Conservation (phyloP, 1,140 invertebrate genomes). For the Metopolophium dirhodum region DNA sequence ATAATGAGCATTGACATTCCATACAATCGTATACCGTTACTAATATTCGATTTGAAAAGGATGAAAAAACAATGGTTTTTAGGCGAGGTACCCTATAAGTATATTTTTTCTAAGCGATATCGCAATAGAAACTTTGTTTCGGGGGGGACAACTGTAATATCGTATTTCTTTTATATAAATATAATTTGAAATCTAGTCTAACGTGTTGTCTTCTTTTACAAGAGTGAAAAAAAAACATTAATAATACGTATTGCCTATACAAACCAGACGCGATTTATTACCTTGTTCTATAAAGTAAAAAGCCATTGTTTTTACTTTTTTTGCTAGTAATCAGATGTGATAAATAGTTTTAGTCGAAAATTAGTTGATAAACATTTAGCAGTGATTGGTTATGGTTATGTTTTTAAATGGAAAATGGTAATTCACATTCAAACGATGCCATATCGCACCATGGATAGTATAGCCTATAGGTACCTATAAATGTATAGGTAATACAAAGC, state of each 20-base stretch:
- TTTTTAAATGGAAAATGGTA: neutral
- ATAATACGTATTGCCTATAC: neutral
- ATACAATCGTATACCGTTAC: conserved; percentile 45
- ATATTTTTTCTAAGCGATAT: conserved; percentile 12
- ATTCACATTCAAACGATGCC: neutral
- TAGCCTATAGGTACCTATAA: neutral
- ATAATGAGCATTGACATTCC: conserved; percentile 50
- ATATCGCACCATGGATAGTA: neutral
- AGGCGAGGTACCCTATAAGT: neutral
- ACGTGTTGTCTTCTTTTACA: neutral
- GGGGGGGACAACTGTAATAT: neutral
- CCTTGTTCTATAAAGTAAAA: neutral
- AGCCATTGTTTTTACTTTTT: neutral
- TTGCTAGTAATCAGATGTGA: neutral
- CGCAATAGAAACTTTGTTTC: neutral
- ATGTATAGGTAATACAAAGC: neutral
- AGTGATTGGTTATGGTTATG: neutral
- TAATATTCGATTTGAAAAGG: conserved; percentile 49
- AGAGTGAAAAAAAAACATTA: neutral
- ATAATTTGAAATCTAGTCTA: neutral
- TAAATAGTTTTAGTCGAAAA: neutral
- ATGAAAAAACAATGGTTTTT: conserved; percentile 43
- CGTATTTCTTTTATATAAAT: neutral
- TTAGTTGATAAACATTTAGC: neutral
- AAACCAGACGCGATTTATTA: neutral